Evolutionary conservation across 2,888 invertebrate genomes (phyloP).

Genomic region (Orthosia incerta): DNA sequence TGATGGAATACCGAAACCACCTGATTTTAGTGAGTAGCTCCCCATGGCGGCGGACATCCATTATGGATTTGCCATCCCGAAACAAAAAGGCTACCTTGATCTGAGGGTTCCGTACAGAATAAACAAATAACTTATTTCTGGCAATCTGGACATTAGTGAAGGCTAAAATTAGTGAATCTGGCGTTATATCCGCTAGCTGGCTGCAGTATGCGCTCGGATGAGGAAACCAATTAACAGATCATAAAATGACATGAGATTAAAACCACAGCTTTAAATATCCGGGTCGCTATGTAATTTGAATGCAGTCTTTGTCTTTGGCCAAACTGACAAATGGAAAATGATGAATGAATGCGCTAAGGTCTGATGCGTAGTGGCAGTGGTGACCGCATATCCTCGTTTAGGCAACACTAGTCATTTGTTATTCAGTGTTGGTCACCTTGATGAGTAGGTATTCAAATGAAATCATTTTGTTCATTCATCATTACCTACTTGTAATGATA

Average conservation of each 20-base stretch:
- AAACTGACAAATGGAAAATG: neutral
- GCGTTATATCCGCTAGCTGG: neutral
- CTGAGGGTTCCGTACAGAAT: neutral
- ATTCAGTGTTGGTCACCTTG: slow-evolving; percentile 42
- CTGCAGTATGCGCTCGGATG: no score
- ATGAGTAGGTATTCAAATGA: slow-evolving; percentile 33
- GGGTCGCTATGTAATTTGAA: neutral
- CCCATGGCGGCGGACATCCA: no score
- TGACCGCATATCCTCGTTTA: slow-evolving; percentile 53
- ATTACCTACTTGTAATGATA: neutral
- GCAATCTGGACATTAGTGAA: neutral
- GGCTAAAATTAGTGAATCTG: neutral
- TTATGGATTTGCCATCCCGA: no score
- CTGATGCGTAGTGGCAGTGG: slow-evolving; percentile 12
- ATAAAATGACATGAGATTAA: neutral
- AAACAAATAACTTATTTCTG: neutral
- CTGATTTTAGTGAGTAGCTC: no score
- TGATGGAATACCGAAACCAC: no score
- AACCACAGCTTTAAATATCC: neutral
- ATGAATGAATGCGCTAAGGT: neutral
- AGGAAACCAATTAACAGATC: neutral
- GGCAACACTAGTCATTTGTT: slow-evolving; percentile 13
- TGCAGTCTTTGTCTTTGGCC: neutral
- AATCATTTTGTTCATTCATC: slow-evolving; percentile 25
- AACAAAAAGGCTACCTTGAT: neutral